Conservation (phyloP, 2,888 invertebrate species). For the Mesoligia furuncula region DNA sequence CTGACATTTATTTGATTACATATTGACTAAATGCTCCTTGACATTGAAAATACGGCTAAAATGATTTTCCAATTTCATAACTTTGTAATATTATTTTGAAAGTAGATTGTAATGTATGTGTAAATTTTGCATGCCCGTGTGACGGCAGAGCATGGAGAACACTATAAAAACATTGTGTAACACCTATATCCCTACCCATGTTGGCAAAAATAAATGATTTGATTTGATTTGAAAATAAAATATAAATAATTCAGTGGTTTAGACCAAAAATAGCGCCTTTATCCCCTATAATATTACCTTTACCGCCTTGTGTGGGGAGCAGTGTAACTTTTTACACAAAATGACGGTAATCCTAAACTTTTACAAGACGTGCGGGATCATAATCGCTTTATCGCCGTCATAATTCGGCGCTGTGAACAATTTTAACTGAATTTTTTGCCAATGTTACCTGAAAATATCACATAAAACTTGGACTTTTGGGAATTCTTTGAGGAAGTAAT, state of each 20-base stretch:
- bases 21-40: no score
- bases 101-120: no score
- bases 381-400: constrained; percentile 44
- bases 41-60: no score
- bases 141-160: no score
- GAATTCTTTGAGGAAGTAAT: neutral
- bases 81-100: no score
- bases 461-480: neutral
- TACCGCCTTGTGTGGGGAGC: neutral
- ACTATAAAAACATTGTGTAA: no score
- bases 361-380: constrained; percentile 35
- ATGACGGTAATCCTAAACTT: constrained; percentile 37
- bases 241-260: neutral
- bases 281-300: constrained; percentile 1
- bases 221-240: no score
- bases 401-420: constrained; percentile 20
- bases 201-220: no score
- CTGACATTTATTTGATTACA: no score
- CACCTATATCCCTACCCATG: no score
- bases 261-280: neutral
- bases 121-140: no score
- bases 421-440: constrained; percentile 26
- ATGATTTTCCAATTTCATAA: no score
- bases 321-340: constrained; percentile 40
- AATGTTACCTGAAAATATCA: neutral